A percentile compares a stretch with the other conserved stretches of the same genome.
phyloP scores from a whole-genome alignment of 2,113 vertebrate species.

The Rhinoptilus africanus region DNA sequence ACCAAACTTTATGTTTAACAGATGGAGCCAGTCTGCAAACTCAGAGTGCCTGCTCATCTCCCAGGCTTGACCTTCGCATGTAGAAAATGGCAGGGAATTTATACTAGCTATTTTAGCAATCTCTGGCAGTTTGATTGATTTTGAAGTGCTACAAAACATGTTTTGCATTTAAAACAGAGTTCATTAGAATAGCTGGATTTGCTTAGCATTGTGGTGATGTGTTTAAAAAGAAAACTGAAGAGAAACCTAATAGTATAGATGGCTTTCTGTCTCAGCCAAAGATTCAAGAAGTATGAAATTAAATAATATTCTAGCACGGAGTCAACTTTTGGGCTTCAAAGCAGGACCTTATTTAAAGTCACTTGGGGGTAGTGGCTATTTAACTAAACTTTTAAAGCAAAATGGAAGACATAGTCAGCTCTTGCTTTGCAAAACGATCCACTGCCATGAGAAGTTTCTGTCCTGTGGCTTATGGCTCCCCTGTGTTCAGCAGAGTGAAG shows the following conservation, averaged over 20 bases:
- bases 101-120: constrained; percentile 12
- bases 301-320: neutral
- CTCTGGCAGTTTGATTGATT: neutral
- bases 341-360: neutral
- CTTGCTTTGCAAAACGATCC: neutral
- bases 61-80: constrained; percentile 3
- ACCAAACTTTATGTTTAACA: constrained; percentile 29
- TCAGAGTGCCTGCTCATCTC: constrained; percentile 29
- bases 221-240: constrained; percentile 7
- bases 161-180: constrained; percentile 28
- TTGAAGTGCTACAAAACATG: constrained; percentile 28
- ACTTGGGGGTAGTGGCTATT: neutral
- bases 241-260: neutral
- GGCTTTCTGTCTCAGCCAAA: neutral
- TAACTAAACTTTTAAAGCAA: neutral
- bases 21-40: constrained; percentile 29
- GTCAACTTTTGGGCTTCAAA: neutral
- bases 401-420: neutral
- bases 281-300: neutral
- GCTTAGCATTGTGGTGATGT: neutral
- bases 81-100: constrained; percentile 22
- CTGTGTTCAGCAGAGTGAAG: neutral
- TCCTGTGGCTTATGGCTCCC: neutral
- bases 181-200: neutral
- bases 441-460: neutral